Evolutionary conservation across 2,113 vertebrate species (phyloP).

Genomic region (Chionodraco myersi): DNA sequence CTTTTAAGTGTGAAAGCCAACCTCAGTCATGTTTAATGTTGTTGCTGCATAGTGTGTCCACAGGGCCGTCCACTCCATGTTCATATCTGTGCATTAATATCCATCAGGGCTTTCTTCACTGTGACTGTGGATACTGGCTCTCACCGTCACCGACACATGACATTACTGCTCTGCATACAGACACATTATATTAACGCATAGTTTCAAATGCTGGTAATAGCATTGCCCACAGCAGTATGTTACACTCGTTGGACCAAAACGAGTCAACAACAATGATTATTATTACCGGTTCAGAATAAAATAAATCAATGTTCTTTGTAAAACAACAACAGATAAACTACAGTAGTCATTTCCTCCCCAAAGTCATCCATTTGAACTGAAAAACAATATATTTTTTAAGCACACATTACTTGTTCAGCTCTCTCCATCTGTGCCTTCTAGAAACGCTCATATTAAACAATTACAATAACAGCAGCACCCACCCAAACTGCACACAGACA

Average conservation of each 20-base stretch:
- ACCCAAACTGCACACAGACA: neutral
- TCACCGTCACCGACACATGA: constrained; percentile 22
- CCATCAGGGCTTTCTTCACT: constrained; percentile 42
- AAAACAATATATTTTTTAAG: neutral
- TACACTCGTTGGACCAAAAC: neutral
- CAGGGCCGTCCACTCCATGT: constrained; percentile 65
- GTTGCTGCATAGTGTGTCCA: constrained; percentile 68
- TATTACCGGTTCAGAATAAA: neutral
- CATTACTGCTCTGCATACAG: neutral
- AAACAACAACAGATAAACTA: neutral
- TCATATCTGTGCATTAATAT: constrained; percentile 76
- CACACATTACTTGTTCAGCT: too few species aligned
- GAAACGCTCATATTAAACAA: neutral
- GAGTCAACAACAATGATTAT: too few species aligned
- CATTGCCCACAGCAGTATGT: neutral
- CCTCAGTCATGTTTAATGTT: constrained; percentile 70
- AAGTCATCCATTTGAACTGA: neutral
- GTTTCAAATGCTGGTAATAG: neutral
- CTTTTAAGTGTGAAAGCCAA: constrained; percentile 80
- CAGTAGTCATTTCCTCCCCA: neutral
- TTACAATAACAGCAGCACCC: neutral
- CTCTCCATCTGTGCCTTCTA: neutral
- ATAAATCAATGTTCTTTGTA: neutral
- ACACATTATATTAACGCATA: neutral
- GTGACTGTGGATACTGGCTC: constrained; percentile 53